A percentile compares a stretch with the other conserved stretches of the same genome.
Evolutionary conservation across 2,888 invertebrate genomes (phyloP).

Genomic region (Drosophila multiciliata): DNA sequence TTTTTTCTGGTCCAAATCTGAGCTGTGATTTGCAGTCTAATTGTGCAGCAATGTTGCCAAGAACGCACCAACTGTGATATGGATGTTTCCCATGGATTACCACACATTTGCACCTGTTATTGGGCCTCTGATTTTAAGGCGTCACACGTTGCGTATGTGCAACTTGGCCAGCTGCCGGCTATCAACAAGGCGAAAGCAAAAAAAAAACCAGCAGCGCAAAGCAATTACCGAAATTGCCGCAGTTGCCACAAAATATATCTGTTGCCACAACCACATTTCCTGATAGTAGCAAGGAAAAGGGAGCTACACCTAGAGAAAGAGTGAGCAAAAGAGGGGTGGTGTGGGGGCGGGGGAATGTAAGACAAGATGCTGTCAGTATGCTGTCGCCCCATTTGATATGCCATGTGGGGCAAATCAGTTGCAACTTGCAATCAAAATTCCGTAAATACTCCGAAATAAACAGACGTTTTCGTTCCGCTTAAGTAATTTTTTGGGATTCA

Average conservation of each 20-base stretch:
- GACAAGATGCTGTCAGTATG: slow-evolving; percentile 4
- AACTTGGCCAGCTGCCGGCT: slow-evolving; percentile 39
- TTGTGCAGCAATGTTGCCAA: slow-evolving; percentile 73
- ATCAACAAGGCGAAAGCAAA: slow-evolving; percentile 32
- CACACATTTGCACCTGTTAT: slow-evolving; percentile 23
- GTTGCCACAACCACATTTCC: neutral
- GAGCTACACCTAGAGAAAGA: neutral
- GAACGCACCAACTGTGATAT: slow-evolving; percentile 57
- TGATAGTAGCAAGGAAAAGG: slow-evolving; percentile 1
- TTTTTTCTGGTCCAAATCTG: slow-evolving; percentile 69
- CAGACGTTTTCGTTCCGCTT: slow-evolving; percentile 44
- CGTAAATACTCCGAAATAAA: slow-evolving; percentile 59
- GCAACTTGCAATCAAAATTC: slow-evolving; percentile 69
- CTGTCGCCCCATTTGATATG: slow-evolving; percentile 58
- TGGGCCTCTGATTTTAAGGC: slow-evolving; percentile 9
- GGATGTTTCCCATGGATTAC: slow-evolving; percentile 36
- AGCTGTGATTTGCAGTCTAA: slow-evolving; percentile 78
- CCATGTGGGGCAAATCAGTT: slow-evolving; percentile 60
- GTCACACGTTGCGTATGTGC: slow-evolving; percentile 50
- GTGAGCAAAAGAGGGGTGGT: too few species aligned
- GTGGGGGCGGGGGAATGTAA: too few species aligned
- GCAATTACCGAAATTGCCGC: slow-evolving; percentile 44
- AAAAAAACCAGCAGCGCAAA: slow-evolving; percentile 46
- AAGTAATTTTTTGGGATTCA: slow-evolving; percentile 62
- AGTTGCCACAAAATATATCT: neutral